A percentile compares a stretch with the other conserved stretches of the same genome.
These are phyloP conservation scores for Columbina picui DNA, from an alignment of 2,113 vertebrate species.

Conservation along the genomic window DNA sequence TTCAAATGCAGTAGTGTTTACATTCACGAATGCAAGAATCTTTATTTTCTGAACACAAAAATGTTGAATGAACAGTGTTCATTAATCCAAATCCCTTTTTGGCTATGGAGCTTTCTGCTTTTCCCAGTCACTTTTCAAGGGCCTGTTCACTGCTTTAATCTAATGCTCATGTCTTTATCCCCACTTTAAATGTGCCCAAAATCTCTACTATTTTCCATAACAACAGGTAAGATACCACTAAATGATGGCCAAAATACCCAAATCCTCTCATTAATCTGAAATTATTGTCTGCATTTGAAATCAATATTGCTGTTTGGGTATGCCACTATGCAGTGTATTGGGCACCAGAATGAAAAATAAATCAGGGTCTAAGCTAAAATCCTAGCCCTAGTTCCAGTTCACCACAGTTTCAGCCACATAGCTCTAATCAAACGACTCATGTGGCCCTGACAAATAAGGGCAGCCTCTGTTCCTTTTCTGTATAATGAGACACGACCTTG, in stretches of 20 bases:
- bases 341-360: not conserved
- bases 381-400: not conserved
- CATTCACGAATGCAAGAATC: not conserved
- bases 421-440: not conserved
- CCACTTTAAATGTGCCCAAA: not conserved
- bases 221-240: not conserved
- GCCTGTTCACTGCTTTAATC: not conserved
- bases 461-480: not conserved
- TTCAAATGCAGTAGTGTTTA: not conserved
- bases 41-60: not conserved
- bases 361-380: not conserved
- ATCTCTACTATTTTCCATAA: not conserved
- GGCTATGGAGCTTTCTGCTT: not conserved
- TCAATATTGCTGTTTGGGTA: not conserved
- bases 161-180: not conserved
- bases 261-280: not conserved
- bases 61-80: not conserved
- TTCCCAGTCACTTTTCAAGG: not conserved
- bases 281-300: not conserved
- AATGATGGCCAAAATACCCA: not conserved
- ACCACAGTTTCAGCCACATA: not conserved
- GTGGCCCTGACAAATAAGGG: not conserved
- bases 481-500: not conserved
- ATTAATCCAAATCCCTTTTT: not conserved
- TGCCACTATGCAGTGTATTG: not conserved